Evolutionary conservation across 1,140 invertebrate genomes (phyloP).

Genomic region (Phymorhynchus buccinoides): DNA sequence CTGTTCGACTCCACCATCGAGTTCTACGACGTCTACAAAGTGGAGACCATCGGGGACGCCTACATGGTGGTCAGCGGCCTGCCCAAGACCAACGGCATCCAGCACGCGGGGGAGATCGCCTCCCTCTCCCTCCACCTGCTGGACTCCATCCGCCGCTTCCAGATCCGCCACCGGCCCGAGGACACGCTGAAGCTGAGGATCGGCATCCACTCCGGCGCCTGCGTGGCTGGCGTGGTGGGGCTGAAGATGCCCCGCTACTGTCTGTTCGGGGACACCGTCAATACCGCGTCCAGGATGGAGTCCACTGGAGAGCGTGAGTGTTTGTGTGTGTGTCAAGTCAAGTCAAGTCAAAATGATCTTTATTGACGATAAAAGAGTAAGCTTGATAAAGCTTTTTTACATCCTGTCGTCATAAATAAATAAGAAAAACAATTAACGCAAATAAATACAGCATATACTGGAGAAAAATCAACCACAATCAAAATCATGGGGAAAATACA

Average conservation of each 20-base stretch:
- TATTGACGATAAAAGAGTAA: no score
- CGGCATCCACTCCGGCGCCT: conserved; percentile 16
- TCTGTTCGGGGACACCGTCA: not conserved
- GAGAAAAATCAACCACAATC: no score
- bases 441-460: no score
- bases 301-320: not conserved
- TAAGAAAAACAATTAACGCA: no score
- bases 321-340: no score
- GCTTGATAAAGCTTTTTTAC: no score
- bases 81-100: conserved; percentile 77
- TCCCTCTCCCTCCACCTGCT: conserved; percentile 90
- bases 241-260: conserved; percentile 1
- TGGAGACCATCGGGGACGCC: conserved; percentile 70
- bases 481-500: no score
- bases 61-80: conserved; percentile 72
- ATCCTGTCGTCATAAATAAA: no score
- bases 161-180: conserved; percentile 87
- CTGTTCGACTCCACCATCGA: conserved; percentile 71
- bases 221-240: not conserved
- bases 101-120: conserved; percentile 88
- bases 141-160: conserved; percentile 88
- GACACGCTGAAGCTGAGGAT: conserved; percentile 90
- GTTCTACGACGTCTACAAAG: conserved; percentile 71
- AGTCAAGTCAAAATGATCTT: no score
- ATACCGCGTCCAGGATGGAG: not conserved